Conservation (phyloP, 2,113 vertebrate genomes). For the Oplegnathus fasciatus region DNA sequence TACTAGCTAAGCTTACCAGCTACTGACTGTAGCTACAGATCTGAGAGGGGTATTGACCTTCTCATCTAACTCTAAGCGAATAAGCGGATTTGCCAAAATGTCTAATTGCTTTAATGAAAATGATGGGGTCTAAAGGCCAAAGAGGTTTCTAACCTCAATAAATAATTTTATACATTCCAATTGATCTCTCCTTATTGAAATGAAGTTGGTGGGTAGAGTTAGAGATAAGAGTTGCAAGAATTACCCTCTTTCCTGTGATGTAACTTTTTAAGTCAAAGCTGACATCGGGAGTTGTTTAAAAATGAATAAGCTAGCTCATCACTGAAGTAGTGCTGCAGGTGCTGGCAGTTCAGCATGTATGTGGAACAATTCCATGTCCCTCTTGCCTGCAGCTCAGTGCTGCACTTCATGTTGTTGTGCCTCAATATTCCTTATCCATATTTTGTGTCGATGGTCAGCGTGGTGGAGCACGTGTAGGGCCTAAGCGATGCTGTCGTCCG, state of each 20-base stretch:
- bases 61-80: neutral
- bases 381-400: conserved; percentile 13
- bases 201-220: too few relatives aligned
- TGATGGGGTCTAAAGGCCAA: neutral
- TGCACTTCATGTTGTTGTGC: neutral
- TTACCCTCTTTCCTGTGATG: conserved; percentile 2
- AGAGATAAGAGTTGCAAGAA: neutral
- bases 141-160: neutral
- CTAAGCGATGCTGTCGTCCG: neutral
- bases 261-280: conserved; percentile 22
- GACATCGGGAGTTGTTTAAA: conserved; percentile 34
- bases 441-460: neutral
- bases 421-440: neutral
- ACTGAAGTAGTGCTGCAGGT: conserved; percentile 19
- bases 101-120: neutral
- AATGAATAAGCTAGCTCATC: conserved; percentile 27
- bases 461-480: neutral
- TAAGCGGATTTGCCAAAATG: neutral
- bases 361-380: conserved; percentile 6
- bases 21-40: neutral
- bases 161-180: neutral
- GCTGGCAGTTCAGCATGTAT: neutral
- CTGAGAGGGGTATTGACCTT: neutral
- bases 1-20: neutral
- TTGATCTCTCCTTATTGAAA: neutral